Conservation (phyloP, 2,113 vertebrate species). For the Larimichthys polyactis region DNA sequence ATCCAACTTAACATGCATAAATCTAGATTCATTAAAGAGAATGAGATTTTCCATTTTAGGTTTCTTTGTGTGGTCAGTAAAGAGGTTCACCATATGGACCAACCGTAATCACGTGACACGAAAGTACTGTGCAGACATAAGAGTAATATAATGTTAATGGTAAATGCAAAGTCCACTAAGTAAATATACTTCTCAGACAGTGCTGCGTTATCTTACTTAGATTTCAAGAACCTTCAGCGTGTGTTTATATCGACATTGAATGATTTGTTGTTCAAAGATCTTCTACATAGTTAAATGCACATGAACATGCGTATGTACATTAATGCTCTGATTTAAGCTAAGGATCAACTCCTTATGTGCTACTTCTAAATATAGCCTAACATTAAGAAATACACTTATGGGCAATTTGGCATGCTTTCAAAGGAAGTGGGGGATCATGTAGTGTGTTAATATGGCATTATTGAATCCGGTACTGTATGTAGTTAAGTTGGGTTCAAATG, state of each 20-base stretch:
- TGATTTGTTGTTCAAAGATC: neutral
- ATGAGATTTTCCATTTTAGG: constrained; percentile 2
- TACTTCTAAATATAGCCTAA: constrained; percentile 62
- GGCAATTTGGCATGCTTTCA: constrained; percentile 59
- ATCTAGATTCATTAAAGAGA: constrained; percentile 2
- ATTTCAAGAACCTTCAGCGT: neutral
- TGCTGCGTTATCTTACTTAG: neutral
- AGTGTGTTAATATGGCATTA: constrained; percentile 55
- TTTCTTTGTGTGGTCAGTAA: constrained; percentile 3
- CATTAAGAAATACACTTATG: constrained; percentile 55
- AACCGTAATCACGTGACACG: neutral
- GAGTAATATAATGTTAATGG: constrained; percentile 1
- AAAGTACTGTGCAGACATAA: neutral
- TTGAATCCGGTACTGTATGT: constrained; percentile 35
- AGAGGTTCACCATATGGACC: neutral
- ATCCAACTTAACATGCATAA: neutral
- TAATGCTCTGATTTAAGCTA: constrained; percentile 43
- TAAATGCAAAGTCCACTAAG: constrained; percentile 2
- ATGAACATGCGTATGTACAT: constrained; percentile 8
- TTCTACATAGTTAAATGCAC: neutral
- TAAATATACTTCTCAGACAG: constrained; percentile 4
- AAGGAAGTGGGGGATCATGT: constrained; percentile 60
- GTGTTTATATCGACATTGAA: neutral
- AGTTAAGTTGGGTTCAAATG: constrained; percentile 60
- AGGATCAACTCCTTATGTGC: constrained; percentile 17